Base-by-base conservation (phyloP, 2,888 invertebrate species). In the Agrochola macilenta region DNA sequence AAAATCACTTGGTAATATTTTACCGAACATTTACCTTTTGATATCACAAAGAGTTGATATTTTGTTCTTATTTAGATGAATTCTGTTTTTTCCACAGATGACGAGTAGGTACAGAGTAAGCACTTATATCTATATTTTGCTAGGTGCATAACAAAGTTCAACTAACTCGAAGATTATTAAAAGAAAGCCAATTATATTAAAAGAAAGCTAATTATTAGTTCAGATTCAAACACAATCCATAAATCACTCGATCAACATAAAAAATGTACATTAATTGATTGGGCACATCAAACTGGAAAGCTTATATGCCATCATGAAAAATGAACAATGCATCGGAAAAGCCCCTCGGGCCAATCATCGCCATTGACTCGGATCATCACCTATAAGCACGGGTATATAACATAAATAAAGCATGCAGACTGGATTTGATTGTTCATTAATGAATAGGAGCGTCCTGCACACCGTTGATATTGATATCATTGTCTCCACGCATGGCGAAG, bases 371-470 rank as follows among this genome's bases (percentile, higher is more conserved):
- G 30, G 66, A 66, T 30, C 12, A 66, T 46, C 26, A 35, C 20
- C 0, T 35, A 20, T n/a, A 30, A 12, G 35, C 23, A 26, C 26
- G n/a, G 14, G 77, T 52, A 61, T 52, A 72, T 46, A 46, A 54
- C 7, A 17, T 46, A 52, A 39, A 5, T n/a, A 52, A 54, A 35
- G 46, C 8, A 14, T 12, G 4, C 4, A 5, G 23, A 7, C 54
- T 39, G 35, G 61, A 61, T 73, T 73, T n/a, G 20, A 49, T 81
- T 54, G 74, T 49, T 74, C 46, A 39, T 35, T 46, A 74, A 14
- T 54, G 54, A 74, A 63, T 26, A 81, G 39, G 5, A 23, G 11
- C 61, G 23, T 58, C 26, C 52, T 43, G 43, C 60, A 52, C 30
- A 8, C 54, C 12, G 23, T 20, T 63, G 30, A 23, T 20, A 35